Evolutionary conservation across 2,888 invertebrate species (phyloP), one percentile per base, ranked within the genome.

Genomic region (Dexiosoma caninum): DNA sequence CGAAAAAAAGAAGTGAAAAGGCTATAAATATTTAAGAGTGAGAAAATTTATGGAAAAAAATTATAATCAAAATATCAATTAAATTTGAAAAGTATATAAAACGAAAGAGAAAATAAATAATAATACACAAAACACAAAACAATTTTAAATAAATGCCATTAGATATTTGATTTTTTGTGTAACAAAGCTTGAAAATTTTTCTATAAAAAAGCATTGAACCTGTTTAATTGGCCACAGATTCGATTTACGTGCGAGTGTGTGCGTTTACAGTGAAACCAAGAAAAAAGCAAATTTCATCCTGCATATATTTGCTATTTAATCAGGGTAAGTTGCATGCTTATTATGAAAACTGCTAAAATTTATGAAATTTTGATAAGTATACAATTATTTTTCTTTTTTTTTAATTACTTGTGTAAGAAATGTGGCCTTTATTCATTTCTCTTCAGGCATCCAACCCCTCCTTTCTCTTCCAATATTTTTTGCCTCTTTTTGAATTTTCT

Each of bases 221-320:
- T 67, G 75, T 75, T 75, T 75, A 67, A 67, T 75, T 75, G 59
- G 59, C 19, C 59, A 49, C 23, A 49, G 40, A 59, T 67, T 21
- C 32, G 60, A 67, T 42, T 62, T 23, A 21, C 19, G 23, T 27
- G 7, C 8, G 12, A 3, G 35, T 23, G 37, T n/a, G 46, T 30
- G 23, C 30, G 49, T 62, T 14, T 2, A 9, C 14, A 14, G 23
- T 14, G 46, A 57, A 35, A 35, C 0, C 44, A 53, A 6, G 1
- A 55, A 44, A 60, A 51, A 35, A 27, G 35, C 27, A 55, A 37
- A 32, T 49, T 55, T 57, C 10, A 37, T 49, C 14, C 9, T 16
- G 1, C 8, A 51, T 49, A 40, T 14, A 37, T 23, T 37, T 16
- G 49, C 51, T 32, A 42, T 51, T 67, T 44, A 23, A 75, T 59